A percentile compares a stretch with the other conserved stretches of the same genome.
phyloP scores from a whole-genome alignment of 1,140 invertebrate genomes.

The Chironomus tepperi region DNA sequence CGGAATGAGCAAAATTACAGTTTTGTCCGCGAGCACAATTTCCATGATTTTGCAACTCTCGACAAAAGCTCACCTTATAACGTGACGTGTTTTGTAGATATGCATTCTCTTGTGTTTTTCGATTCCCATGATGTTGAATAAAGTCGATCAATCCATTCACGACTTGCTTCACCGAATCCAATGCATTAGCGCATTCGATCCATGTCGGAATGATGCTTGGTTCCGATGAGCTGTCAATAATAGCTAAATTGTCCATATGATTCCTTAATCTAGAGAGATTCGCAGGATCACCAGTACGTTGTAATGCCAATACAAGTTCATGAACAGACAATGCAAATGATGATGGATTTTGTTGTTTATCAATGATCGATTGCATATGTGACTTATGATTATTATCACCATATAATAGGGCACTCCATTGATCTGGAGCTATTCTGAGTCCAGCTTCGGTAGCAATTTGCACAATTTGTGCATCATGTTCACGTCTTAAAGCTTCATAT shows the following conservation, averaged over 20 bases:
- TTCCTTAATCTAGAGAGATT: conserved; percentile 66
- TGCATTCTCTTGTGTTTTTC: conserved; percentile 49
- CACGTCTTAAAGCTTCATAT: conserved; percentile 84
- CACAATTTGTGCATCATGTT: conserved; percentile 97
- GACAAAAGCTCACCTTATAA: conserved; percentile 87
- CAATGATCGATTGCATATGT: conserved; percentile 98
- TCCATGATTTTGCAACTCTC: conserved; percentile 67
- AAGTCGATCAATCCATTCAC: conserved; percentile 80
- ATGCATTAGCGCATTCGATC: conserved; percentile 61
- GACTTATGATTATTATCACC: conserved; percentile 93
- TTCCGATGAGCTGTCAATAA: conserved; percentile 74
- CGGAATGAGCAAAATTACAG: conserved; percentile 88
- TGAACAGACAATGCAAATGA: conserved; percentile 85
- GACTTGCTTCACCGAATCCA: conserved; percentile 72
- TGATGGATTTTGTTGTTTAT: conserved; percentile 85
- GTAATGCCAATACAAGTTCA: conserved; percentile 84
- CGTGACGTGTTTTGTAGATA: conserved; percentile 58
- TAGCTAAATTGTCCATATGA: conserved; percentile 76
- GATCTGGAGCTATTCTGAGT: conserved; percentile 91
- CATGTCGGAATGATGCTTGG: conserved; percentile 50
- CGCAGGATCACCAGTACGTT: conserved; percentile 82
- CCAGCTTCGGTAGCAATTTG: conserved; percentile 97
- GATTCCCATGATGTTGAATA: conserved; percentile 66
- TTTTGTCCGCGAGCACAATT: conserved; percentile 75
- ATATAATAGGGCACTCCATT: conserved; percentile 95